Conservation (phyloP, 2,888 invertebrate genomes). For the Tinea semifulvella region DNA sequence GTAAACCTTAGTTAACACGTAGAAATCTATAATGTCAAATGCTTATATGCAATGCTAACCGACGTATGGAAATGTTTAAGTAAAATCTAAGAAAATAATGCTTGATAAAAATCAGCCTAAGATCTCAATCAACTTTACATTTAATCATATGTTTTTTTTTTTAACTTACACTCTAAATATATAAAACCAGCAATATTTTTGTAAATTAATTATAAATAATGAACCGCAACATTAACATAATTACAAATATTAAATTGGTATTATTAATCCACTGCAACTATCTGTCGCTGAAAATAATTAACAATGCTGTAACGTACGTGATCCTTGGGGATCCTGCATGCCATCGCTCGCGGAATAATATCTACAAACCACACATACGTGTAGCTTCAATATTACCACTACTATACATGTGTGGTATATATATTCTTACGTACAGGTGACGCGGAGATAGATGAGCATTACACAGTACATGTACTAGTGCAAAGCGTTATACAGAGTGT, state of each 20-base stretch:
- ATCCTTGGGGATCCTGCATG: constrained; percentile 1
- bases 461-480: no score
- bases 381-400: constrained; percentile 1
- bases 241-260: background rate
- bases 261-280: constrained; percentile 1
- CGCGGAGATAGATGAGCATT: no score
- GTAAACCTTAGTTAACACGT: no score
- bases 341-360: constrained; percentile 5
- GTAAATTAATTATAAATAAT: no score
- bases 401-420: background rate
- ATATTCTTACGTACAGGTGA: no score
- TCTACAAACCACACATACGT: background rate
- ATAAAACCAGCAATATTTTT: background rate
- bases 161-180: no score
- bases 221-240: background rate
- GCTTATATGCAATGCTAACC: no score
- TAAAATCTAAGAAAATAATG: no score
- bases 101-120: no score
- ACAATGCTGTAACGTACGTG: constrained; percentile 5
- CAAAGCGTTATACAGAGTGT: no score
- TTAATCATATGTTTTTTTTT: background rate
- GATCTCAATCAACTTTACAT: background rate
- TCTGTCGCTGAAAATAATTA: constrained; percentile 10
- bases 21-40: no score
- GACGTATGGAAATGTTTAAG: no score